A percentile compares a stretch with the other conserved stretches of the same genome.
phyloP scores from a whole-genome alignment of 2,113 vertebrate genomes.

The Anoura caudifer region DNA sequence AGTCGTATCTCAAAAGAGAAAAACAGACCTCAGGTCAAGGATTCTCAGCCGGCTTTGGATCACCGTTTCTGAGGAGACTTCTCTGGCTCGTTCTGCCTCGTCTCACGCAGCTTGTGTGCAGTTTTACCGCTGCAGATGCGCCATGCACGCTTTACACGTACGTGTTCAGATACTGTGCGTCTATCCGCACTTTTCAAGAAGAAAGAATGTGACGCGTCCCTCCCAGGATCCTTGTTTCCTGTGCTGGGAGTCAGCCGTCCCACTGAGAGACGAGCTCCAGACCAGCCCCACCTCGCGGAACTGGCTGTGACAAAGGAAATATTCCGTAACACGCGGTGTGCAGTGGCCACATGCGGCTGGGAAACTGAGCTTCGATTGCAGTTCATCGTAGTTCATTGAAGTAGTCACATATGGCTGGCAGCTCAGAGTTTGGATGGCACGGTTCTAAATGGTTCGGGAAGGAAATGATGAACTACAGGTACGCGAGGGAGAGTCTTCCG shows the following conservation, averaged over 20 bases:
- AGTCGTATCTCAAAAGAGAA: background rate
- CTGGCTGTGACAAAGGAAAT: background rate
- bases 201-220: rapidly evolving
- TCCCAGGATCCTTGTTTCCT: no score
- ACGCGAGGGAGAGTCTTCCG: background rate
- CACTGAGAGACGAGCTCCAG: background rate
- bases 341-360: rapidly evolving
- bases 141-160: rapidly evolving
- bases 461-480: background rate
- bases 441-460: background rate
- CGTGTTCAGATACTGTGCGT: background rate
- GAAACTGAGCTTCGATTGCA: background rate
- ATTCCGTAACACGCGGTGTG: rapidly evolving
- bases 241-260: no score
- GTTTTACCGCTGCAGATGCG: no score
- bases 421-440: rapidly evolving
- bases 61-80: background rate
- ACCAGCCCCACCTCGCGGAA: no score
- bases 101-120: no score
- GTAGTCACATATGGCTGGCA: rapidly evolving
- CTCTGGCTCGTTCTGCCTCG: background rate
- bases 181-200: background rate
- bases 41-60: background rate
- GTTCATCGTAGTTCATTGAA: background rate
- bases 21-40: background rate